A percentile compares a stretch with the other conserved stretches of the same genome.
Evolutionary conservation across 1,140 invertebrate species (phyloP).

Genomic region (Oryctes rhinoceros): DNA sequence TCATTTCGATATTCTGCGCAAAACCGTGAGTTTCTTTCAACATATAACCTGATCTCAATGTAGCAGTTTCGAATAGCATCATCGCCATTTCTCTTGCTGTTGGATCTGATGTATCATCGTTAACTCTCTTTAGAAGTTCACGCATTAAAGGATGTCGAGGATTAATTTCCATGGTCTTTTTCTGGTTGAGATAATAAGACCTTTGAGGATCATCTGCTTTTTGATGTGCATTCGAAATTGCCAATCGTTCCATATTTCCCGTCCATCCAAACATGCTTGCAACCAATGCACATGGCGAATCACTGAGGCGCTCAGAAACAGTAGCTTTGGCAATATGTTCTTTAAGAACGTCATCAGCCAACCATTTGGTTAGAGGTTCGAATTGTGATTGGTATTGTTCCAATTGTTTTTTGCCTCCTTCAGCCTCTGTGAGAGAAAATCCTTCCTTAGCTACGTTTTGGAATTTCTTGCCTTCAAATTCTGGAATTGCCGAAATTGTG

Average conservation of each 20-base stretch:
- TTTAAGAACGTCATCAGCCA: conserved; percentile 86
- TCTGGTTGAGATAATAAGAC: conserved; percentile 92
- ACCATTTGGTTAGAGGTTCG: conserved; percentile 92
- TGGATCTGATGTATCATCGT: conserved; percentile 80
- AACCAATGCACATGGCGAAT: conserved; percentile 96
- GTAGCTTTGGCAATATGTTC: conserved; percentile 85
- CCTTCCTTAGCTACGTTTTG: conserved; percentile 99
- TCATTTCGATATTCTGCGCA: conserved; percentile 85
- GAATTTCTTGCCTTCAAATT: conserved; percentile 99
- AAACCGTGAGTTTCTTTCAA: conserved; percentile 87
- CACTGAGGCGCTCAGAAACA: conserved; percentile 89
- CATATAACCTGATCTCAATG: conserved; percentile 88
- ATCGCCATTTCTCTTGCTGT: conserved; percentile 87
- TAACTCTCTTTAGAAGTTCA: conserved; percentile 86
- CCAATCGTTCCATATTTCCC: conserved; percentile 98
- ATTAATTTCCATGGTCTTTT: conserved; percentile 98
- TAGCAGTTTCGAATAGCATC: conserved; percentile 94
- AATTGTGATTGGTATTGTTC: conserved; percentile 84
- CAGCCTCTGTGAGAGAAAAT: conserved; percentile 85
- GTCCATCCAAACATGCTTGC: conserved; percentile 98
- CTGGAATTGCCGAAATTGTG: conserved; percentile 94
- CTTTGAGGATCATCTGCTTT: conserved; percentile 93
- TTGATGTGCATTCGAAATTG: conserved; percentile 95
- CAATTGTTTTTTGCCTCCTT: conserved; percentile 82
- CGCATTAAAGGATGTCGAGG: conserved; percentile 95